Evolutionary conservation across 2,888 invertebrate genomes (phyloP).

Genomic region (Limnephilus rhombicus): DNA sequence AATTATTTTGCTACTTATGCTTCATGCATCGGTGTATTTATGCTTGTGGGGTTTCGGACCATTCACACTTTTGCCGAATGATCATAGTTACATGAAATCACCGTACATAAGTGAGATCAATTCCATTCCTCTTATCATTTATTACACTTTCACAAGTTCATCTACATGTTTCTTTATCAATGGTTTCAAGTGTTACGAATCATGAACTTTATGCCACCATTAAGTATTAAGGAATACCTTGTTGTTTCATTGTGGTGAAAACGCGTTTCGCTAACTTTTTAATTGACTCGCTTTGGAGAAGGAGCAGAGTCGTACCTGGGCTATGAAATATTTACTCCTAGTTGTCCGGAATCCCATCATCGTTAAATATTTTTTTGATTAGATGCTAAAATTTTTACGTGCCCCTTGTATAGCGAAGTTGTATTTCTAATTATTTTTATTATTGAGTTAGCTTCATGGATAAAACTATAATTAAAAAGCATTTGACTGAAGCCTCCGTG

Average conservation of each 20-base stretch:
- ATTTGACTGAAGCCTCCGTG: too few species aligned
- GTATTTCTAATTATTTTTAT: background rate
- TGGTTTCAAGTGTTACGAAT: background rate
- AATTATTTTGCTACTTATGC: too few species aligned
- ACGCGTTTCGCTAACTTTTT: conserved; percentile 29
- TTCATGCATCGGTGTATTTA: too few species aligned
- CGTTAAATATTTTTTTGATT: conserved; percentile 5
- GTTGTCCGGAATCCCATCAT: background rate
- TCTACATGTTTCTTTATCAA: background rate
- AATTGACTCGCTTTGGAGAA: conserved; percentile 39
- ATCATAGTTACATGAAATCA: too few species aligned
- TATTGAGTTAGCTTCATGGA: background rate
- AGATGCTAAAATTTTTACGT: background rate
- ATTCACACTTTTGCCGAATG: too few species aligned
- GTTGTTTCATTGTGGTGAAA: background rate
- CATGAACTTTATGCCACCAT: conserved; percentile 17
- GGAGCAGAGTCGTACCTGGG: background rate
- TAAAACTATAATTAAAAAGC: background rate
- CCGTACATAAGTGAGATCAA: too few species aligned
- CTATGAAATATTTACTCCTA: conserved; percentile 21
- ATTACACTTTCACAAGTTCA: background rate
- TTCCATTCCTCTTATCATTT: too few species aligned
- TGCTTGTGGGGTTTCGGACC: too few species aligned
- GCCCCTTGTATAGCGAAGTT: background rate
- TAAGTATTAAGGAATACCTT: conserved; percentile 32